These are phyloP conservation scores for Hedychridium roseum DNA, from an alignment of 2,888 invertebrate genomes.

Conservation along the genomic window DNA sequence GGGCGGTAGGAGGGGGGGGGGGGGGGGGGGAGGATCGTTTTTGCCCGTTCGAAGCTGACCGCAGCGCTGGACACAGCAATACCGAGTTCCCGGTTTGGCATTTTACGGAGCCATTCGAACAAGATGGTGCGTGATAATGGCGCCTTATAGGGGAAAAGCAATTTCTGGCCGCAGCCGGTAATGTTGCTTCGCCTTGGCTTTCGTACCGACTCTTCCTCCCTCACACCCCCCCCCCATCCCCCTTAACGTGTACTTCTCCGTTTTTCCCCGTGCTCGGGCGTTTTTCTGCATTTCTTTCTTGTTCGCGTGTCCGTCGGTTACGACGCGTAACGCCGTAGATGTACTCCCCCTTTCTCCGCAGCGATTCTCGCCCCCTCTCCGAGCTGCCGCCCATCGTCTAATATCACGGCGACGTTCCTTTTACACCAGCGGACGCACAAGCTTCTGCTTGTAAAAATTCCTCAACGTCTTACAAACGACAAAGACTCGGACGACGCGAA, in stretches of 20 bases:
- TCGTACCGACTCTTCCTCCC: slow-evolving; percentile 23
- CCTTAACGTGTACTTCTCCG: neutral
- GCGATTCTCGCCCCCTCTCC: too few relatives aligned
- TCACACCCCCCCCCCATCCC: neutral
- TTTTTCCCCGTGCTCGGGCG: too few relatives aligned
- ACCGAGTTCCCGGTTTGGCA: slow-evolving; percentile 53
- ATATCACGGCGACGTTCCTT: too few relatives aligned
- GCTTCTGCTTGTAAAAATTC: too few relatives aligned
- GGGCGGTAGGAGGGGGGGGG: slow-evolving; percentile 5
- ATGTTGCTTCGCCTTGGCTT: slow-evolving; percentile 31
- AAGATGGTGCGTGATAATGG: slow-evolving; percentile 63
- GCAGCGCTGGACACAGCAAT: slow-evolving; percentile 52
- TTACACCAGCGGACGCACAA: too few relatives aligned
- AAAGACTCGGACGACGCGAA: too few relatives aligned
- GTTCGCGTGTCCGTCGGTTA: too few relatives aligned
- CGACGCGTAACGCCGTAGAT: too few relatives aligned
- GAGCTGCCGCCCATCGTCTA: too few relatives aligned
- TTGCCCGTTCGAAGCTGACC: slow-evolving; percentile 44
- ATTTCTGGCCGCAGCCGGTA: slow-evolving; percentile 49
- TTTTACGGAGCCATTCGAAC: slow-evolving; percentile 60
- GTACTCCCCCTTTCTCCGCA: too few relatives aligned
- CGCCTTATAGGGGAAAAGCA: slow-evolving; percentile 60
- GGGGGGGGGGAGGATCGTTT: slow-evolving; percentile 23
- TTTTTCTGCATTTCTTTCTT: too few relatives aligned
- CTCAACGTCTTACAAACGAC: too few relatives aligned